Evolutionary conservation across 2,888 invertebrate genomes (phyloP).

Genomic region (Uropetala carovei): DNA sequence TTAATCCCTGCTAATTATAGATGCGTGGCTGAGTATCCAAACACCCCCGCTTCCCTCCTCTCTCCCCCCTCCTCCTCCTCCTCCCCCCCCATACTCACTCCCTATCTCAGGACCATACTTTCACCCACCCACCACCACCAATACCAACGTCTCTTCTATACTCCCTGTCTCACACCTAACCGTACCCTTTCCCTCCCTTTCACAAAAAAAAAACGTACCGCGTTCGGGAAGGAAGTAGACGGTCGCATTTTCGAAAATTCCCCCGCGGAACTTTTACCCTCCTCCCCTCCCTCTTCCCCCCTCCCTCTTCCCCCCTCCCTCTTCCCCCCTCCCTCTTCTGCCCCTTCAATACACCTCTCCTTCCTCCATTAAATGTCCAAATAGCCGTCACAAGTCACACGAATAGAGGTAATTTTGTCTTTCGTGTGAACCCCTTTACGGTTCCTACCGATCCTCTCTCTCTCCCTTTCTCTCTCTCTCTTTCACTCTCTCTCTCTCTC

Average conservation of each 20-base stretch:
- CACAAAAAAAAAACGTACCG: background rate
- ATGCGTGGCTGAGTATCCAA: slow-evolving; percentile 64
- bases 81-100: background rate
- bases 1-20: slow-evolving; percentile 64
- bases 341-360: no score
- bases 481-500: no score
- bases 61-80: background rate
- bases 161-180: background rate
- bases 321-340: no score
- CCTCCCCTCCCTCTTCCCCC: background rate
- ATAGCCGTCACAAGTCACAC: slow-evolving; percentile 25
- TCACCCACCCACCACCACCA: no score
- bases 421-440: no score
- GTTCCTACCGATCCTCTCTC: no score
- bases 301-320: background rate
- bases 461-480: no score
- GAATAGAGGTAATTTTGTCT: background rate
- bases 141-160: background rate
- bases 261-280: background rate
- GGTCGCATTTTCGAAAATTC: background rate
- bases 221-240: background rate
- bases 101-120: background rate
- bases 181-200: background rate
- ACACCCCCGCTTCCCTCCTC: background rate
- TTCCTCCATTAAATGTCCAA: background rate